phyloP scores from a whole-genome alignment of 2,888 invertebrate species.

The Drymonia ruficornis region DNA sequence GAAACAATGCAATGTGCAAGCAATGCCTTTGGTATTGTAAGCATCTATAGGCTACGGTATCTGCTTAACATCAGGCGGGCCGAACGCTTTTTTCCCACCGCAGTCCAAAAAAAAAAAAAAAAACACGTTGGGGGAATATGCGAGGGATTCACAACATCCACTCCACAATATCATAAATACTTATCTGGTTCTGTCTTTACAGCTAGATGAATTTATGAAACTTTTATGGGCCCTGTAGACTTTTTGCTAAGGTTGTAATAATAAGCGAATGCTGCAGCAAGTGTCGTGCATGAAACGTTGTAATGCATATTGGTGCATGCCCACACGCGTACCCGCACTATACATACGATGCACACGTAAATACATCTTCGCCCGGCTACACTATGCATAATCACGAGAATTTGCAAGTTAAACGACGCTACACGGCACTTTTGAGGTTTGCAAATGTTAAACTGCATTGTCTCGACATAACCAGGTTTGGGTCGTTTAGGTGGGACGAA shows the following conservation, averaged over 20 bases:
- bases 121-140: too few species aligned
- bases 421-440: slow-evolving; percentile 73
- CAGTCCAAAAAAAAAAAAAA: too few species aligned
- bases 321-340: slow-evolving; percentile 67
- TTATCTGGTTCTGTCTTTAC: too few species aligned
- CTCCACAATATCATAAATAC: too few species aligned
- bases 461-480: slow-evolving; percentile 52
- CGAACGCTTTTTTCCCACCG: too few species aligned
- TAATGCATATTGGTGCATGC: slow-evolving; percentile 52
- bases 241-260: neutral
- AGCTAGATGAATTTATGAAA: too few species aligned
- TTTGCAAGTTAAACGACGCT: slow-evolving; percentile 80
- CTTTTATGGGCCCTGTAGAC: too few species aligned
- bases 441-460: slow-evolving; percentile 73
- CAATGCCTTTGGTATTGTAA: too few species aligned
- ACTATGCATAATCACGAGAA: slow-evolving; percentile 76
- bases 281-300: neutral
- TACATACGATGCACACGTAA: slow-evolving; percentile 75
- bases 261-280: neutral
- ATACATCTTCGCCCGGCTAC: slow-evolving; percentile 71
- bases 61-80: too few species aligned
- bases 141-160: too few species aligned
- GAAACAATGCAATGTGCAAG: too few species aligned
- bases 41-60: too few species aligned
- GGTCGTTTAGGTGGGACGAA: slow-evolving; percentile 19